Evolutionary conservation across 2,113 vertebrate species (phyloP).

Genomic region (Manacus vitellinus): DNA sequence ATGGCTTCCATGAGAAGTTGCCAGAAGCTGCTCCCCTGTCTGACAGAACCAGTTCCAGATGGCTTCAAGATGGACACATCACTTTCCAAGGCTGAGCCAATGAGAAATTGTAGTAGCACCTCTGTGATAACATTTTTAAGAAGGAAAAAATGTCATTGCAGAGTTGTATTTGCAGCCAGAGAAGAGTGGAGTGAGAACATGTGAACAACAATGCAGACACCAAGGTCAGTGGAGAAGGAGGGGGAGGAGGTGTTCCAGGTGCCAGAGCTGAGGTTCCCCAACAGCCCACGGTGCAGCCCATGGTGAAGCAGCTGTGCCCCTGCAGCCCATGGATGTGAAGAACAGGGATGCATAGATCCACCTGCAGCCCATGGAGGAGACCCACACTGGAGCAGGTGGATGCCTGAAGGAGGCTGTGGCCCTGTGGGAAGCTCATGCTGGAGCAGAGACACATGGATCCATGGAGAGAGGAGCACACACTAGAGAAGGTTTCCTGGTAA

Average conservation of each 20-base stretch:
- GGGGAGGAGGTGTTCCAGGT: not conserved
- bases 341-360: too few species aligned
- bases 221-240: not conserved
- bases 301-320: not conserved
- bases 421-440: too few species aligned
- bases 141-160: not conserved
- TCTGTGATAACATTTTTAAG: not conserved
- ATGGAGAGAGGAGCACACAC: too few species aligned
- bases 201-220: not conserved
- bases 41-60: too few species aligned
- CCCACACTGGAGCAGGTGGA: too few species aligned
- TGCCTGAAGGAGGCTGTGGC: too few species aligned
- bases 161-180: not conserved
- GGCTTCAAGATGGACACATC: too few species aligned
- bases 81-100: too few species aligned
- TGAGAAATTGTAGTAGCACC: too few species aligned
- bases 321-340: not conserved
- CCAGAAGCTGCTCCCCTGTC: too few species aligned
- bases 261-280: not conserved
- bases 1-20: too few species aligned
- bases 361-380: too few species aligned
- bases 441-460: not conserved
- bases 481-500: not conserved
- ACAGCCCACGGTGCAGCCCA: not conserved
- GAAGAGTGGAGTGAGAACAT: not conserved